phyloP scores from a whole-genome alignment of 1,140 invertebrate species.

The Chironomus tepperi region DNA sequence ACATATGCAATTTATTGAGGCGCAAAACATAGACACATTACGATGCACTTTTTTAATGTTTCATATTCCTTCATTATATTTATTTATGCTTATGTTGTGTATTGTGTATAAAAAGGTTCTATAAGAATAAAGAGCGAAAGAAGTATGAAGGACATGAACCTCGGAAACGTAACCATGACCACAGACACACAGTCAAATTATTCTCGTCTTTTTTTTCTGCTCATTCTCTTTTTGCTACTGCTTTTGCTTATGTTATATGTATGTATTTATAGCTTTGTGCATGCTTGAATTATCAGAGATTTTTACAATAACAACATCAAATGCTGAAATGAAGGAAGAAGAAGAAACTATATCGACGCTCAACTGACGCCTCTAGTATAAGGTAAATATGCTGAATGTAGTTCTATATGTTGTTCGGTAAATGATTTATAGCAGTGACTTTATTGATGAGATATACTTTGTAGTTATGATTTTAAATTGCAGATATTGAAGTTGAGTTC shows the following conservation, averaged over 20 bases:
- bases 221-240: neutral
- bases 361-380: neutral
- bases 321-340: neutral
- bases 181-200: conserved; percentile 23
- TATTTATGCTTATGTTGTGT: neutral
- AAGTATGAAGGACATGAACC: conserved; percentile 21
- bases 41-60: conserved; percentile 7
- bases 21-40: conserved; percentile 1
- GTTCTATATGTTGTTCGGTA: too few species aligned
- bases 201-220: conserved; percentile 1
- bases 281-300: neutral
- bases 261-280: neutral
- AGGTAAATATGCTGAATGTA: too few species aligned
- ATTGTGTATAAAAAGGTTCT: neutral
- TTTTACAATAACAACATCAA: neutral
- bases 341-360: neutral
- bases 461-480: too few species aligned
- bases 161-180: conserved; percentile 22
- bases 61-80: neutral
- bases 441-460: too few species aligned
- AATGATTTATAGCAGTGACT: too few species aligned
- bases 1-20: neutral
- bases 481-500: too few species aligned
- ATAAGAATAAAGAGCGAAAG: neutral
- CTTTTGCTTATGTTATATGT: neutral